Conservation (phyloP, 2,797 vertebrate genomes). For the Knipowitschia caucasica region DNA sequence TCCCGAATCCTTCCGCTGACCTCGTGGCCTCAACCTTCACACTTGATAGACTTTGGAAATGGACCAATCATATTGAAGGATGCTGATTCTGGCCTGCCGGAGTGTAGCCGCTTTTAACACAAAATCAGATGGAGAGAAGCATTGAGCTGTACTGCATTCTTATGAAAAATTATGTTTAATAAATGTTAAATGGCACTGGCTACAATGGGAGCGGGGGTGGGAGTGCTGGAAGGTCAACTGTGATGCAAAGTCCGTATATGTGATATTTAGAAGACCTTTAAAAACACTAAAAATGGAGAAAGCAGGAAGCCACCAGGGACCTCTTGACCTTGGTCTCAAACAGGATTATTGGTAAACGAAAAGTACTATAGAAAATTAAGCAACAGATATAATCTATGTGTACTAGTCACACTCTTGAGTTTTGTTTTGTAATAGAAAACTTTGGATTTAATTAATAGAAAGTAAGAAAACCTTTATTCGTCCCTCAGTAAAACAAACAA, state of each 20-base stretch:
- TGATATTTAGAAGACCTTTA: slow-evolving; percentile 70
- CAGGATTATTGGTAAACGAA: background rate
- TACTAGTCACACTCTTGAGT: background rate
- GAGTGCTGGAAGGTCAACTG: slow-evolving; percentile 62
- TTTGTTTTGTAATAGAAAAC: background rate
- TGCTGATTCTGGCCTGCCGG: slow-evolving; percentile 54
- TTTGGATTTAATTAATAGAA: background rate
- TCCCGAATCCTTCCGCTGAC: slow-evolving; percentile 50
- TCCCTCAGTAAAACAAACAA: too few relatives aligned
- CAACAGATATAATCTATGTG: background rate
- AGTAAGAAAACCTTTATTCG: too few relatives aligned
- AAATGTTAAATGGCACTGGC: slow-evolving; percentile 56
- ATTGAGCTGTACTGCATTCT: slow-evolving; percentile 40
- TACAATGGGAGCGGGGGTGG: slow-evolving; percentile 29
- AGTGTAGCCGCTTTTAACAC: slow-evolving; percentile 43
- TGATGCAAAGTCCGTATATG: slow-evolving; percentile 57
- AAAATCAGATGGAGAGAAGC: slow-evolving; percentile 39
- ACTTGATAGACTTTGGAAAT: slow-evolving; percentile 63
- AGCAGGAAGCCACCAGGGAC: slow-evolving; percentile 26
- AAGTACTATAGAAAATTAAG: background rate
- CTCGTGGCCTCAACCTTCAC: slow-evolving; percentile 66
- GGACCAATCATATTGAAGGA: slow-evolving; percentile 63
- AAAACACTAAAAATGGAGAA: slow-evolving; percentile 35
- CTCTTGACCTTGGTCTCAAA: slow-evolving; percentile 9
- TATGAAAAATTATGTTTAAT: slow-evolving; percentile 53